Base-by-base conservation (phyloP, 2,888 invertebrate genomes). In the Rhopalosiphum nymphaeae region DNA sequence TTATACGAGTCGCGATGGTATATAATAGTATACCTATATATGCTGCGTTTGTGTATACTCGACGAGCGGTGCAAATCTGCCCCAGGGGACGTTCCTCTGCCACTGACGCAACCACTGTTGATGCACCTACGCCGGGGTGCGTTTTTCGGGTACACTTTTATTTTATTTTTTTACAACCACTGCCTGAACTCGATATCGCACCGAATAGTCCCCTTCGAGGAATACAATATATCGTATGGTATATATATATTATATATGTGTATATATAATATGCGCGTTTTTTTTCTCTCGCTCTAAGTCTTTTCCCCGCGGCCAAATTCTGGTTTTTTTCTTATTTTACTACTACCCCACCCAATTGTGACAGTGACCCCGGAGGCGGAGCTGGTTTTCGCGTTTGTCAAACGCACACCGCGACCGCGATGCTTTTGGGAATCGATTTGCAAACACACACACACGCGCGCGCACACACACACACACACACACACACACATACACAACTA, bases 341-440 rank as follows among this genome's bases (percentile, higher is more conserved):
- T 26, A n/a, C 57, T 10, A 44, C 56, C 53, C 11, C 44, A 4
- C 44, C 4, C 44, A 36, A 36, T 42, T 36, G 36, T 78, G 78
- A 78, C 21, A 78, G 78, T 78, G 57, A 10, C 57, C 26, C 91
- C 91, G 57, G 86, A 86, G 91, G 91, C 91, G 91, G 61, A 91
- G 46, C 86, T 29, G 86, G 86, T 86, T 91, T 86, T 86, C 91
- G 91, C 91, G 86, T 91, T 91, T 86, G 91, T 91, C 91, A 91
- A 91, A 91, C 91, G 42, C 91, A 91, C 91, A 26, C 91, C 29
- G 11, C 78, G 25, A n/a, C 78, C 25, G 36, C 85, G 85, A 85
- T n/a, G 85, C 91, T 49, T 92, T 87, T 89, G 78, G 93, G 93
- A 88, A 93, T 93, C 93, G 93, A 89, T 93, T 93, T 49, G 67